phyloP scores from a whole-genome alignment of 2,113 vertebrate species.

The Cinclus cinclus region DNA sequence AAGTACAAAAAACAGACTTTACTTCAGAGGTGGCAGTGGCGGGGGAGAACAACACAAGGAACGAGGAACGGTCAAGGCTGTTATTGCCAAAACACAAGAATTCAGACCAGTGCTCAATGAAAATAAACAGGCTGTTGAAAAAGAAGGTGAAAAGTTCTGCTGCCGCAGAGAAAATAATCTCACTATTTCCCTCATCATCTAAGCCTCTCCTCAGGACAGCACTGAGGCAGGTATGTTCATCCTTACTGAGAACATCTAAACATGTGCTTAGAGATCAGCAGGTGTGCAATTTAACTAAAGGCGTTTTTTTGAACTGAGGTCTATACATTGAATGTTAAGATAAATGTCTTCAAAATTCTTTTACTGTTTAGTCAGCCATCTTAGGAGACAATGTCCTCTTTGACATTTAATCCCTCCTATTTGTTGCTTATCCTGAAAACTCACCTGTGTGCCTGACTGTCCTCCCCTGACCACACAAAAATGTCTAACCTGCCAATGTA shows the following conservation, averaged over 20 bases:
- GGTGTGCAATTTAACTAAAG: background rate
- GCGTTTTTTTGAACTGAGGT: background rate
- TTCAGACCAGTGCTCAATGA: conserved; percentile 24
- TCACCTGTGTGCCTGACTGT: background rate
- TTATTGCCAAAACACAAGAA: conserved; percentile 54
- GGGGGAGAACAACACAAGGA: conserved; percentile 38
- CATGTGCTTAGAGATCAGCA: background rate
- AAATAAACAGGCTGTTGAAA: conserved; percentile 40
- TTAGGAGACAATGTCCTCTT: background rate
- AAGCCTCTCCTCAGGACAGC: background rate
- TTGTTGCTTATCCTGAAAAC: background rate
- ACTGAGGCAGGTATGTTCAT: background rate
- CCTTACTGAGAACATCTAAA: background rate
- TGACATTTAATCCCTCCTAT: background rate
- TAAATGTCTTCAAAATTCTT: background rate
- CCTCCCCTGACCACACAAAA: background rate
- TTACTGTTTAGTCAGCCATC: background rate
- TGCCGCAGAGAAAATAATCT: background rate
- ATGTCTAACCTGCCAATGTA: background rate
- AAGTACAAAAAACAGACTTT: conserved; percentile 56
- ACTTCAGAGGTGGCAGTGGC: conserved; percentile 45
- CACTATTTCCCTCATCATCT: background rate
- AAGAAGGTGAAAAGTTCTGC: conserved; percentile 23
- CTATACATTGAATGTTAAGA: rapidly evolving
- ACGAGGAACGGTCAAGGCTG: conserved; percentile 11